Evolutionary conservation across 2,888 invertebrate genomes (phyloP), one percentile per base, ranked within the genome.

Genomic region (Eupeodes luniger): DNA sequence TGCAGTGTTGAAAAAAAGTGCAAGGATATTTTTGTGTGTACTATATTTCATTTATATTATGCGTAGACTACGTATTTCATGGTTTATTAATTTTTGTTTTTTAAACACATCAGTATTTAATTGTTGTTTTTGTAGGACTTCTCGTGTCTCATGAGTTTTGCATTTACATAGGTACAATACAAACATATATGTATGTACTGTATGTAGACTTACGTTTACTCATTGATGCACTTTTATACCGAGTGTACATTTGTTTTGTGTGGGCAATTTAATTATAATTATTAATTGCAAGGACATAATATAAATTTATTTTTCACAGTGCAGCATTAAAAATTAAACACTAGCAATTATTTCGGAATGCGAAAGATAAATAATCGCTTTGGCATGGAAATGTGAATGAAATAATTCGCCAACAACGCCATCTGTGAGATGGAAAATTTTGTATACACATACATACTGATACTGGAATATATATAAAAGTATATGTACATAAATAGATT

Each of bases 71-170:
- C 67, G 86, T 86, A 86, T 82, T 83, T 81, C 61, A 84, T 81
- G 86, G 86, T 89, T 86, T 89, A 89, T 85, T 90, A 89, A 89
- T 83, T 83, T 88, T 88, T 72, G 27, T 72, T 72, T 67, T 59
- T 44, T 66, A 66, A 47, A 16, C 47, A 62, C 62, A 62, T 40
- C 55, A 55, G 19, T 10, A 44, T 16, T 44, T n/a, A 19, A 55
- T 59, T 59, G 49, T 19, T 53, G 34, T 70, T 84, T 81, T 89
- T 87, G 84, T 78, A 78, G 74, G 62, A 47, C 83, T 69, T 83
- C 87, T 81, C 83, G 74, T 62, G 40, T 83, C 87, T 83, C 77
- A 74, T 36, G 66, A 80, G 61, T 77, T 51, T 12, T 66, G 47
- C 51, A 49, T 66, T 66, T 61, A 51, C 16, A 19, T 53, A 53